Percentiles rank a stretch among this genome's conserved stretches.
Evolutionary conservation across 2,797 vertebrate species (phyloP).

Genomic region (Harpagifer antarcticus): DNA sequence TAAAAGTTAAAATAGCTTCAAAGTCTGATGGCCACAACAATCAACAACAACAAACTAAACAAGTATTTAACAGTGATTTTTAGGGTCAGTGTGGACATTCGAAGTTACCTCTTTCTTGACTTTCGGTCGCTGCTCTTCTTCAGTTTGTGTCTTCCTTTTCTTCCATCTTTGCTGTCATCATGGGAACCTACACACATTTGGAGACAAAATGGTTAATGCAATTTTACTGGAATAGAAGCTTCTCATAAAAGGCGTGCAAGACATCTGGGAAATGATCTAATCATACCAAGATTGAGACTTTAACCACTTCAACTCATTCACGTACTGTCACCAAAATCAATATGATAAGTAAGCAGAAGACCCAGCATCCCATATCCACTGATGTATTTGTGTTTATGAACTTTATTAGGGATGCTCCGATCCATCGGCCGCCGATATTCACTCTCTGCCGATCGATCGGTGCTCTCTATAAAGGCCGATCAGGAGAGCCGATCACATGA

Average conservation of each 20-base stretch:
- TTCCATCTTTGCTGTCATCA: conserved; percentile 44
- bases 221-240: not conserved
- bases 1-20: not conserved
- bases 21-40: not conserved
- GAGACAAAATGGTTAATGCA: not conserved
- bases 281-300: not conserved
- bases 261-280: not conserved
- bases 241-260: not conserved
- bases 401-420: not conserved
- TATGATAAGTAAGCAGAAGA: not conserved
- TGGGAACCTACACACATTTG: conserved; percentile 49
- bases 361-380: too few species aligned
- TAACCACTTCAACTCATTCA: not conserved
- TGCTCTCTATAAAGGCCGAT: too few species aligned
- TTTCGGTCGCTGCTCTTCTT: conserved; percentile 77
- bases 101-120: conserved; percentile 73
- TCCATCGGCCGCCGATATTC: too few species aligned
- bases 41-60: too few species aligned
- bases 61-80: not conserved
- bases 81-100: not conserved
- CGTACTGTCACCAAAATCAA: not conserved
- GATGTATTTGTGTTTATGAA: not conserved
- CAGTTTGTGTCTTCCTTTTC: conserved; percentile 60
- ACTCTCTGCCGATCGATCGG: too few species aligned
- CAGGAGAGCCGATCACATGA: too few species aligned